Base-by-base conservation (phyloP, 2,113 vertebrate species). In the Prochilodus magdalenae region DNA sequence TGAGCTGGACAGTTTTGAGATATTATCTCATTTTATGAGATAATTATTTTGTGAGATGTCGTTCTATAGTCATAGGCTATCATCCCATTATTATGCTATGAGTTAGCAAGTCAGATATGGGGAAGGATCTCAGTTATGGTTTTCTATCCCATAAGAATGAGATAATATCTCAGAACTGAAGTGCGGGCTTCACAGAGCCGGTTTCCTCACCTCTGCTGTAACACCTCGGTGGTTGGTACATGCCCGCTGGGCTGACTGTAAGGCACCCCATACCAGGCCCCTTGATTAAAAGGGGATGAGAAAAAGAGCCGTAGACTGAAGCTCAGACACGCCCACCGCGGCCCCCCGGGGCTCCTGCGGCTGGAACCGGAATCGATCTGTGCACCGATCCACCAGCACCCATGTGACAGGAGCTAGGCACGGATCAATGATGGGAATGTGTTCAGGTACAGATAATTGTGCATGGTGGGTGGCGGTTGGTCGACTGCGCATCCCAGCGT, bases 391-490 rank as follows among this genome's bases (percentile, higher is more conserved):
- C 51, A 49, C 10, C 26, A 65, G 30, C 40, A 55, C 33, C 76
- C 22, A 22, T 14, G 73, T 77, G 83, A 81, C 73, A 26, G 74
- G 53, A 20, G 63, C 33, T 59, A 29, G 69, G 73, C 59, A 33
- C 14, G 15, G 70, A 85, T 85, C 83, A 51, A 85, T 85, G 74
- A 73, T 73, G 57, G 81, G 44, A 85, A 85, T 69, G 79, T 66
- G 79, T 22, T 77, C 71, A 73, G 78, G 73, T 36, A n/a, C 71
- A 22, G 66, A 73, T 81, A 81, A 85, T 85, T 76, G 13, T 22
- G 51, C 15, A 40, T 59, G 36, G 20, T 47, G 0, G 40, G 27
- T 67, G 36, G 29, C 4, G 12, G 53, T 69, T 22, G 20, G 26
- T 18, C 36, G 27, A 51, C 49, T 36, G 65, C 15, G 29, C n/a